phyloP scores from a whole-genome alignment of 2,113 vertebrate species.

The Zapornia atra region DNA sequence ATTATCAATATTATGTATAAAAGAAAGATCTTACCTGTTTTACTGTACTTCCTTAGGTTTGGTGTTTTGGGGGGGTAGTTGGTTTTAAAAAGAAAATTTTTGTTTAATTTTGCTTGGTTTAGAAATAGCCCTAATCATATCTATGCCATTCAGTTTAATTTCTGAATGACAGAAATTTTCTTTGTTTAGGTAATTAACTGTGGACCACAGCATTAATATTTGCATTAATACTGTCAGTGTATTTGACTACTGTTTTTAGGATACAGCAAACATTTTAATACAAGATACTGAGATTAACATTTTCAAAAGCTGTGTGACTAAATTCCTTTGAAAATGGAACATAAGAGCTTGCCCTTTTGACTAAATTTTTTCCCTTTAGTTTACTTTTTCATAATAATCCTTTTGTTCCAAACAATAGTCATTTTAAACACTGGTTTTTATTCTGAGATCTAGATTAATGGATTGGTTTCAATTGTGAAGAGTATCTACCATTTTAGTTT shows the following conservation, averaged over 20 bases:
- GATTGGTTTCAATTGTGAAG: neutral
- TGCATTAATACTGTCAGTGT: neutral
- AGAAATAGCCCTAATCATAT: neutral
- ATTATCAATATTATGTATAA: neutral
- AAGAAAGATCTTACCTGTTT: neutral
- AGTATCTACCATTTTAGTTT: neutral
- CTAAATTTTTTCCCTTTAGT: neutral
- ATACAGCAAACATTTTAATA: neutral
- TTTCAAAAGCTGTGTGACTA: neutral
- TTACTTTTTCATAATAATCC: neutral
- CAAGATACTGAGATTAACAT: neutral
- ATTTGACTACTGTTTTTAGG: neutral
- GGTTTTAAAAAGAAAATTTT: neutral
- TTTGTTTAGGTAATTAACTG: neutral
- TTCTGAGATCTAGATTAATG: neutral
- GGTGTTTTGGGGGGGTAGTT: accelerated
- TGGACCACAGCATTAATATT: neutral
- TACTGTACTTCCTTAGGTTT: neutral
- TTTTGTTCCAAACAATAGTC: neutral
- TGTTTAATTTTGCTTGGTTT: neutral
- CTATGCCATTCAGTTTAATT: neutral
- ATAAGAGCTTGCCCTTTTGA: neutral
- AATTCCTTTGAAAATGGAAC: neutral
- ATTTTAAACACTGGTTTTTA: too few species aligned
- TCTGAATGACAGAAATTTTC: neutral